Evolutionary conservation across 2,888 invertebrate genomes (phyloP), one percentile per base, ranked within the genome.

Genomic region (Leptopilina drosophilae): DNA sequence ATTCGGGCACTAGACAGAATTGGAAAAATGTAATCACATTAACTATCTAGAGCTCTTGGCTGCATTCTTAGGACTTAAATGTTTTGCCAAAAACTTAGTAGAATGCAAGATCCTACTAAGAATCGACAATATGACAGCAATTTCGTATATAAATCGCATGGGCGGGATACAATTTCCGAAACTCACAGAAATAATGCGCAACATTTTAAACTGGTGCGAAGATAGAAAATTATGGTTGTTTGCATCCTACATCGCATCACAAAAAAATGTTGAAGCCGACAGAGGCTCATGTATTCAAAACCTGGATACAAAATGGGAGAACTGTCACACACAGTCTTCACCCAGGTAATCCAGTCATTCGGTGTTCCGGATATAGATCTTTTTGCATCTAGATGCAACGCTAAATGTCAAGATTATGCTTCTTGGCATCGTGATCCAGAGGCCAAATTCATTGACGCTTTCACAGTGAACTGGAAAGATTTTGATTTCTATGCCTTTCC

Each of bases 351-450:
- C 2, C 12, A 26, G 14, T 7, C 7, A 26, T 66, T 66, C 4
- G 26, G 66, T 8, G 26, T n/a, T 20, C 66, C 66, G 1, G 7
- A 20, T n/a, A 20, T 66, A n/a, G 66, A 66, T 66, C 42, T 66
- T 5, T 66, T 66, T 15, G 15, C 66, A 26, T 66, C 66, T 33
- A 66, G 66, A 66, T 33, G 66, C 66, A 66, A 66, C 15, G 15
- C 66, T 66, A 76, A 76, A 56, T 76, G 76, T 59, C 33, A 8
- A 8, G 15, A 59, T n/a, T 76, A 49, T 20, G 56, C 59, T 4
- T 76, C 76, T 14, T 76, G 59, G 26, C 15, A 66, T 9, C 12
- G 20, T 11, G 66, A 66, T 66, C 33, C 66, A 7, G 9, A 20
- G 14, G 42, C 7, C 1, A 12, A 11, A 64, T 11, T 14, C 9